phyloP scores from a whole-genome alignment of 2,113 vertebrate species.

The Rhizomys pruinosus region DNA sequence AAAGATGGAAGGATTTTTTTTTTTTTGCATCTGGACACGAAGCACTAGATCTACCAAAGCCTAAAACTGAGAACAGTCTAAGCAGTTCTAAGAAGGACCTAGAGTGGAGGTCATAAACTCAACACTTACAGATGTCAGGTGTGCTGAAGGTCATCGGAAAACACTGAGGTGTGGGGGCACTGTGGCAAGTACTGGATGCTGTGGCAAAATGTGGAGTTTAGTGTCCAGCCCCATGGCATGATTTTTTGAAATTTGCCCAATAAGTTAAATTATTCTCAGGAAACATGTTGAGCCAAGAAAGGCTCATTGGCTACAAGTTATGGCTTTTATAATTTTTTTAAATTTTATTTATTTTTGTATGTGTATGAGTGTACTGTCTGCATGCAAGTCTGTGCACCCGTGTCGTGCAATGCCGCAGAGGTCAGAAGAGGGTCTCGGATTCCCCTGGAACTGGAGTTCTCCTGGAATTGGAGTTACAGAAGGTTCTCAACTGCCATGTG shows the following conservation, averaged over 20 bases:
- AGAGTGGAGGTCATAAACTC: not conserved
- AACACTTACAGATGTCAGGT: not conserved
- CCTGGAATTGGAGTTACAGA: no score
- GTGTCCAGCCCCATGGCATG: not conserved
- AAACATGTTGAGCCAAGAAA: conserved; percentile 2
- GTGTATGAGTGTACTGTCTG: no score
- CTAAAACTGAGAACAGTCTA: not conserved
- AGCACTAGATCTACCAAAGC: not conserved
- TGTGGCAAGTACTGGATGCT: not conserved
- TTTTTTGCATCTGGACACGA: conserved; percentile 6
- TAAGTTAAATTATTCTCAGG: not conserved
- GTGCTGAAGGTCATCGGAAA: not conserved
- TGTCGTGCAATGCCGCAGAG: no score
- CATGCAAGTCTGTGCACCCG: no score
- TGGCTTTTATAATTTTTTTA: no score
- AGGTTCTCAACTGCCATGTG: no score
- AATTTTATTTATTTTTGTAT: no score
- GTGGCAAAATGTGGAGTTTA: not conserved
- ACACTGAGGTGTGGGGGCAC: not conserved
- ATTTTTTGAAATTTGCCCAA: not conserved
- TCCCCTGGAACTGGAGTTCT: no score
- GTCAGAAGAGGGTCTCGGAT: no score
- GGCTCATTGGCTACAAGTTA: not conserved
- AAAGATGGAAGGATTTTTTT: not conserved
- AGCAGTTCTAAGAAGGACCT: not conserved